Base-by-base conservation (phyloP, 1,140 invertebrate species). In the Maconellicoccus hirsutus region DNA sequence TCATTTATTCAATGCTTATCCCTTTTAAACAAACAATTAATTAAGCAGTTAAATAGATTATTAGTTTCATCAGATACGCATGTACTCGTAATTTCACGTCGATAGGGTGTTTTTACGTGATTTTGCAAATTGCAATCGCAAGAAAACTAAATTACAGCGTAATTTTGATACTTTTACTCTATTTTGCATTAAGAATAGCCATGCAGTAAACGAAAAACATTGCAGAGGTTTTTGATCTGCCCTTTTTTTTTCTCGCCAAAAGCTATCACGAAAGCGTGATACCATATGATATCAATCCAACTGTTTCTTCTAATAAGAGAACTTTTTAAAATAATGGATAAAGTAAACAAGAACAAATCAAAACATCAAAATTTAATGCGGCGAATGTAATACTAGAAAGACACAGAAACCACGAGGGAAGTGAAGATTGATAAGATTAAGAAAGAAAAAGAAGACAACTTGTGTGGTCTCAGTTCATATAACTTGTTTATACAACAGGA, bases 401-500 rank as follows among this genome's bases (percentile, higher is more conserved):
- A 66, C 61, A 66, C 61, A 66, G 61, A 66, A 66, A 23, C 25
- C 61, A 66, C 61, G 61, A 66, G 61, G 61, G 61, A 66, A 66
- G 61, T 66, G 61, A 66, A 66, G 61, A 66, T 66, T 66, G 61
- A 66, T 66, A 66, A 66, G 61, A 66, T 66, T 66, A 66, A 25
- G 61, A 25, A 66, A 66, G 61, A 26, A 66, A 14, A 66, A 66
- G 25, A 66, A 66, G 61, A 66, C 61, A 66, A 66, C 61, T 66
- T 66, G 61, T 66, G 61, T 66, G 61, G 61, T 66, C 61, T 66
- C 61, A 12, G 61, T 66, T 19, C 61, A 66, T 66, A 66, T 66
- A 66, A 66, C 22, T 66, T 66, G 61, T 66, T 66, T 66, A 66
- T 66, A 66, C 61, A 66, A 16, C 61, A 26, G 61, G 61, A 66